Evolutionary conservation across 2,113 vertebrate species (phyloP), one percentile per base, ranked within the genome.

Genomic region (Phalacrocorax aristotelis): DNA sequence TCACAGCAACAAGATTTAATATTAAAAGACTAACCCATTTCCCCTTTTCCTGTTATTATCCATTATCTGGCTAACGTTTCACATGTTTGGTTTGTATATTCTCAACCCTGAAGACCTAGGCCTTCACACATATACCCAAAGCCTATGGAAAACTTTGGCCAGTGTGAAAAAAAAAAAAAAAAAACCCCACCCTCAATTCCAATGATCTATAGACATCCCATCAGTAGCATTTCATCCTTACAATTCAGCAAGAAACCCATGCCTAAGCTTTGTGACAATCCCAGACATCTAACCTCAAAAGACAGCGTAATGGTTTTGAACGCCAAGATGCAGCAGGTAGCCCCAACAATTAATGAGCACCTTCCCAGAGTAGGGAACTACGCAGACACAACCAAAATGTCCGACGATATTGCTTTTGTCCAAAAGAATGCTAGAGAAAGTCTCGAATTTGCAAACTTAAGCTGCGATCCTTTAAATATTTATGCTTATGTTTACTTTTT

Each of bases 341-440:
- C 12, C 15, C n/a, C 23, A 86, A 68, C 60, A 40, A 81, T 26
- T 49, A 58, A 25, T 9, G 2, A 15, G 44, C 22, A 60, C 77
- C 65, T 83, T 26, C 34, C 60, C 55, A 38, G 48, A 71, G 76
- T 30, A 36, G 26, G 46, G 72, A 68, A 78, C 42, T 38, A 65
- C 46, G 19, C 62, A 87, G 80, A 44, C 74, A 61, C 26, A 40
- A 36, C 30, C 40, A 32, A 75, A 44, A 58, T 8, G 75, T 62
- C 55, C 0, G 0, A 7, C 1, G 18, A 54, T 19, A 9, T 60
- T 51, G 78, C 87, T 90, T 87, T 66, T 79, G 70, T 87, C 74
- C 76, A 30, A 54, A 95, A 89, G 84, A 93, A 97, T 68, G 75
- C 82, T 29, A 57, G 70, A 94, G 91, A 95, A 96, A 93, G 87